Base-by-base conservation (phyloP, 1,140 invertebrate species). In the Aphaenogaster floridana region DNA sequence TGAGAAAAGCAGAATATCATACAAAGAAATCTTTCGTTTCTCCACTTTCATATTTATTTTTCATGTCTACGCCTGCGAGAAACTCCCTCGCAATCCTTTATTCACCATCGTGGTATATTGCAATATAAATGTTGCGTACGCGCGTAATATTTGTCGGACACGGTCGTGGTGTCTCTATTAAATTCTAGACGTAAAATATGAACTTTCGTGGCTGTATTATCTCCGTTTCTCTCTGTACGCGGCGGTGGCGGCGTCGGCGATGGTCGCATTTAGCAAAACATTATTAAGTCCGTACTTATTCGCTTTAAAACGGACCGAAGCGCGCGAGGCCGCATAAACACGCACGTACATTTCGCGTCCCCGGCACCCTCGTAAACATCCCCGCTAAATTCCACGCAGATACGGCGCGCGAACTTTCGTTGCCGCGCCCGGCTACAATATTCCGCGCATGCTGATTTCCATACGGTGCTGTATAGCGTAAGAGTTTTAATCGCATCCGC, bases 401-500 rank as follows among this genome's bases (percentile, higher is more conserved):
- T 84, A 84, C 80, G 69, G 17, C 36, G 69, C 80, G 42, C 68
- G 80, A 84, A 84, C 80, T 84, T 84, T 76, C 69, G 69, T 59
- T 74, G 69, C 54, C 28, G 42, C 54, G 13, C 15, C n/a, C 54
- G 68, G 52, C 69, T 84, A 39, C 42, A 74, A 74, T 83, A 84
- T 84, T 84, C 69, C 57, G 54, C 80, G 28, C 69, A 74, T 84
- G 80, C 54, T 84, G 80, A 84, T 84, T 84, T 84, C 80, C 80
- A 84, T 84, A 86, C 74, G 83, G 72, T 50, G 57, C 59, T 74
- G 80, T 83, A 83, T 74, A 68, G 69, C 54, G 64, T 79, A 86
- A 69, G 77, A 86, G 85, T 80, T 80, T 86, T 86, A 80, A 86
- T 86, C 85, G 85, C 77, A 86, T 86, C 50, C 76, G 64, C 54